A percentile compares a stretch with the other conserved stretches of the same genome.
Conservation (phyloP, 2,888 invertebrate species). For the Leptothorax acervorum region DNA sequence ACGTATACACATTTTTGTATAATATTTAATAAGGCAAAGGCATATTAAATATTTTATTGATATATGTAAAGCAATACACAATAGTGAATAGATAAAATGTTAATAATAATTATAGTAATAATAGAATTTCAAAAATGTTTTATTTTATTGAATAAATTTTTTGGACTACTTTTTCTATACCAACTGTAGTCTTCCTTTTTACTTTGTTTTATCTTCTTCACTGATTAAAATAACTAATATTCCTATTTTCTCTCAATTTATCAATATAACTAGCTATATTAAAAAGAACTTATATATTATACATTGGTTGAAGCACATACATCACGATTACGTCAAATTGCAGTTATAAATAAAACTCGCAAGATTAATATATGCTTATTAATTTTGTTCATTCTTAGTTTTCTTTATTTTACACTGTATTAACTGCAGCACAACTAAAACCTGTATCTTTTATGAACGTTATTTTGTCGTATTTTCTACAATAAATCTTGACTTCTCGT, state of each 20-base stretch:
- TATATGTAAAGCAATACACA: neutral
- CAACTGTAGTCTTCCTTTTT: neutral
- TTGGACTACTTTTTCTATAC: neutral
- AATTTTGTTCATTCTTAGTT: neutral
- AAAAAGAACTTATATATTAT: conserved; percentile 39
- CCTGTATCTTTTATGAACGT: neutral
- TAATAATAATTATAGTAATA: neutral
- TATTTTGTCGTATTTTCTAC: neutral
- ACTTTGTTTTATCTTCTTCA: neutral
- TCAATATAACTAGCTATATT: neutral
- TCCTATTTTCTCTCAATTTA: neutral
- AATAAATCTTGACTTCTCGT: conserved; percentile 20
- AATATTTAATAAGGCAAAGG: neutral
- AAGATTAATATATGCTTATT: conserved; percentile 18
- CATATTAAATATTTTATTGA: neutral
- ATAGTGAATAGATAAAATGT: neutral
- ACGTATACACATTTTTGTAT: neutral
- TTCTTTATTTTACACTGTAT: neutral
- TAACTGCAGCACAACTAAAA: neutral
- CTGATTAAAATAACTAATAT: too few species aligned
- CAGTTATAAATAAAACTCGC: conserved; percentile 24
- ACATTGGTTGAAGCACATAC: conserved; percentile 25
- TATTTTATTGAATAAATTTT: neutral
- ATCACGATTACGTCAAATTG: neutral
- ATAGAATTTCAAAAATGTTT: neutral